These are phyloP conservation scores for Heliconius charithonia DNA, from an alignment of 2,888 invertebrate species.

Conservation along the genomic window DNA sequence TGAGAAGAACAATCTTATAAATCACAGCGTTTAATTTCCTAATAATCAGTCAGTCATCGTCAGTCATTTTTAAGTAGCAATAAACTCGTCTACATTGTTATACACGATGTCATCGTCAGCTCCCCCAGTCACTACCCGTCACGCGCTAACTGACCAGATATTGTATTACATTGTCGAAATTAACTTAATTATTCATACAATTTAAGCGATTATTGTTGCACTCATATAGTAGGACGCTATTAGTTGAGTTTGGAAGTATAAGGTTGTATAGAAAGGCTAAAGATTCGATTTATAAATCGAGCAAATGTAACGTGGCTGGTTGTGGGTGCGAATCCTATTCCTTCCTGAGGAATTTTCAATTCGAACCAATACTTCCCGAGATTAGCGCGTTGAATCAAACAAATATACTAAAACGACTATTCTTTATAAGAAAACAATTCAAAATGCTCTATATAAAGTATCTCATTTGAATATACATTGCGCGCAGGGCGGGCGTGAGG, in stretches of 20 bases:
- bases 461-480: conserved; percentile 4
- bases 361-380: background rate
- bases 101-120: background rate
- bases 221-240: background rate
- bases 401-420: background rate
- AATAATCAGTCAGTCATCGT: background rate
- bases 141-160: background rate
- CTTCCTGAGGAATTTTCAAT: too few relatives aligned
- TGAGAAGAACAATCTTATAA: too few relatives aligned
- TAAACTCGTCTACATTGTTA: background rate
- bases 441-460: background rate
- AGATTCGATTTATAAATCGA: background rate
- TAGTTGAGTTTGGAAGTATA: too few relatives aligned
- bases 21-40: too few relatives aligned
- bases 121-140: background rate
- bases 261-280: too few relatives aligned
- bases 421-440: background rate
- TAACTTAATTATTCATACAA: conserved; percentile 7
- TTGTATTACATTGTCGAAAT: background rate
- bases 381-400: background rate
- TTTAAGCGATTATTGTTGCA: background rate
- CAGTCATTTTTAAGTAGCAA: too few relatives aligned
- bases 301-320: background rate
- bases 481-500: background rate
- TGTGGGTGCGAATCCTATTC: background rate